Evolutionary conservation across 1,140 invertebrate species (phyloP), one percentile per base, ranked within the genome.

Genomic region (Drosophila arawakana): DNA sequence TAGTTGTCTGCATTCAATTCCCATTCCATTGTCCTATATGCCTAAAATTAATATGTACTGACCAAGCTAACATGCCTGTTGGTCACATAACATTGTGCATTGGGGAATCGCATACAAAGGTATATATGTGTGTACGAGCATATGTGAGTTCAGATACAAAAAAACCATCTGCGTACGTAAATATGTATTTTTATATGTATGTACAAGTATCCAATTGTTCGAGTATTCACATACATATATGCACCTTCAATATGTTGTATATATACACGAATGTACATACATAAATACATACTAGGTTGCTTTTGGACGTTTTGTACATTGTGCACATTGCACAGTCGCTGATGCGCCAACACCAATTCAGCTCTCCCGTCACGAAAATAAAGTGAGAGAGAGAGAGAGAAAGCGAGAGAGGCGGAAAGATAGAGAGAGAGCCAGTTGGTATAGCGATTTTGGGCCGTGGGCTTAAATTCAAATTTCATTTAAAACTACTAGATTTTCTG

Each of bases 301-400:
- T 43, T 58, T 43, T 58, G 55, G 35, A 57, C 55, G 39, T 13
- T 58, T 58, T 41, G 55, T 41, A 21, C 18, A 39, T 21, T 58
- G 39, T 58, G 37, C 55, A 39, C 39, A n/a, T n/a, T 21, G 39
- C 37, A 58, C 37, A 58, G 15, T 41, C 11, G 39, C 8, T 55
- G 37, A 43, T 8, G n/a, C 50, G 37, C 55, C 37, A 30, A 37
- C 52, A 58, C 34, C 9, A 11, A 25, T 58, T 43, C 35, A 37
- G 39, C 54, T 57, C 54, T 57, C 54, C 2, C 54, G 35, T 37
- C 13, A 39, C 4, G 25, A 39, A 57, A 57, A 41, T 43, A 13
- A n/a, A 43, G 41, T 13, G n/a, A 13, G n/a, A 43, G 41, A 43
- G 41, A 43, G 54, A 55, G 54, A 55, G 54, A 39, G 54, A 55